Conservation (phyloP, 2,797 vertebrate genomes). For the Danio choprae region DNA sequence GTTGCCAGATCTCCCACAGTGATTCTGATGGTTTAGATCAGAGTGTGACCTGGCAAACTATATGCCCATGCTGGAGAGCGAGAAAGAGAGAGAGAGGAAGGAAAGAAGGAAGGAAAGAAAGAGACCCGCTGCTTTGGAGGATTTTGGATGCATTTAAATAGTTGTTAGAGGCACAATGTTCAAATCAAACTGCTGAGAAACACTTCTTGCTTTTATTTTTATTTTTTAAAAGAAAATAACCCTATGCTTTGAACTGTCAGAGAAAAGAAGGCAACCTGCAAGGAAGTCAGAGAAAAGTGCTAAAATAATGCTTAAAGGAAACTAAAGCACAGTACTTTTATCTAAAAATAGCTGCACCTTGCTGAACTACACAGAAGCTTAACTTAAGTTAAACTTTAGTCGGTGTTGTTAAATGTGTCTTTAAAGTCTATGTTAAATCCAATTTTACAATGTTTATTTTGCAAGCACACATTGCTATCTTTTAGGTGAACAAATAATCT, state of each 20-base stretch:
- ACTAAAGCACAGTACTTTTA: neutral
- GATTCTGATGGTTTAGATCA: conserved; percentile 60
- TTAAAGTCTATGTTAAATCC: neutral
- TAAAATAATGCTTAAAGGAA: neutral
- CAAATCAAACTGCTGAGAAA: conserved; percentile 7
- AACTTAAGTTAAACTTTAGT: neutral
- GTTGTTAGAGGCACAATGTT: neutral
- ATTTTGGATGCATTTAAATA: conserved; percentile 29
- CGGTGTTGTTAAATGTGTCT: neutral
- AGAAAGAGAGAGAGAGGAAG: conserved; percentile 1
- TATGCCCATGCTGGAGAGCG: conserved; percentile 40
- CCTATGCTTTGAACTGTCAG: conserved; percentile 1
- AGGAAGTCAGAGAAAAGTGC: neutral
- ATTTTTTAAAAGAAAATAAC: conserved; percentile 8
- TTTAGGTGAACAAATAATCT: too few relatives aligned
- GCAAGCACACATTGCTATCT: too few relatives aligned
- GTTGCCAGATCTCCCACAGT: conserved; percentile 55
- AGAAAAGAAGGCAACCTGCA: neutral
- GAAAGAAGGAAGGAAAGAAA: neutral
- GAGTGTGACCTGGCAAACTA: conserved; percentile 55
- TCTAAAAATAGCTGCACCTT: neutral
- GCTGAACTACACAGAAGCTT: neutral
- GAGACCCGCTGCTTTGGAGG: conserved; percentile 2
- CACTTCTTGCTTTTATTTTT: neutral
- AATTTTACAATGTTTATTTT: too few relatives aligned